Evolutionary conservation across 2,888 invertebrate species (phyloP), one percentile per base, ranked within the genome.

Genomic region (Mamestra brassicae): DNA sequence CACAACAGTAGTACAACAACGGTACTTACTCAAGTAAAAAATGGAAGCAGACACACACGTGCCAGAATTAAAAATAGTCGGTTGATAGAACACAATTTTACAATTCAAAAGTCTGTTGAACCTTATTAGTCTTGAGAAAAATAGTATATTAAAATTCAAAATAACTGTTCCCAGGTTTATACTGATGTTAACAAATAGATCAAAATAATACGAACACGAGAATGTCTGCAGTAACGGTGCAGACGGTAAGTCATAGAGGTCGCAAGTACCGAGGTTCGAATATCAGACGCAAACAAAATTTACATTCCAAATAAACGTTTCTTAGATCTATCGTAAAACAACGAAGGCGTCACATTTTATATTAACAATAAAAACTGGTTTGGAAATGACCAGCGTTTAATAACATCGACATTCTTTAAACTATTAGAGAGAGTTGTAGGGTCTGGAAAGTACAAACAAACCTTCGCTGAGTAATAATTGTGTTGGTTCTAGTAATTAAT

Each of bases 391-490:
- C 78, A 86, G 73, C 83, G 87, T 90, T 91, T 91, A 91, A 90
- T 90, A 92, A 90, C 89, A 87, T 84, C 89, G 83, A 87, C 92
- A 93, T 92, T 93, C 93, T 91, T 90, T 87, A 78, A 83, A 86
- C 88, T 88, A 89, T 90, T 90, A 81, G 86, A 89, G 88, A 91
- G 88, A 90, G 85, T 86, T 80, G 76, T 83, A 82, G 81, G 83
- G 85, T 84, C 82, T 80, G 73, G 81, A 81, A 80, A 81, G 85
- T 84, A 26, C 26, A 26, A 80, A 86, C 88, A 84, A 90, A 90
- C 88, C 88, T 87, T 88, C 87, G 85, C 78, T 88, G 84, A 88
- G 85, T 81, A 87, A 92, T 91, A 88, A 90, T 69, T 81, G 74
- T 83, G 85, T 85, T 87, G 88, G 79, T 85, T 78, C 85, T 85